Conservation (phyloP, 2,113 vertebrate genomes). For the Synchiropus splendidus region DNA sequence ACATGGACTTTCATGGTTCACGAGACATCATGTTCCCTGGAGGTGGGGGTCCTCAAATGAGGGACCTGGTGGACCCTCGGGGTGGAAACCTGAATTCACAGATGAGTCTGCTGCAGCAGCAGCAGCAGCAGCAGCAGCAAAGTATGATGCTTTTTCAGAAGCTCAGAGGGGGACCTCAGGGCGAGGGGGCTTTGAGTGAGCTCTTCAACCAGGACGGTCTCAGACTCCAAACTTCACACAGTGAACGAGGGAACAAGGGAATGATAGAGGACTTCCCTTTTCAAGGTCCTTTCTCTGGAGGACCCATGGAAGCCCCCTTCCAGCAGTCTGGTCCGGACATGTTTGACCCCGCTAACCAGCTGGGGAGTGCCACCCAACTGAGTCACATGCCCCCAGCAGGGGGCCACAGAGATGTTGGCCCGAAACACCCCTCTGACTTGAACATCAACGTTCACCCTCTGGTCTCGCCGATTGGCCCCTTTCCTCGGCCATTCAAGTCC, state of each 20-base stretch:
- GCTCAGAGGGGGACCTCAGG: slow-evolving; percentile 70
- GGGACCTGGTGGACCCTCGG: slow-evolving; percentile 78
- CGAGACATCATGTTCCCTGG: slow-evolving; percentile 82
- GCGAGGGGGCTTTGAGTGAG: slow-evolving; percentile 64
- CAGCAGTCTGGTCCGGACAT: slow-evolving; percentile 77
- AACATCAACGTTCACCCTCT: slow-evolving; percentile 80
- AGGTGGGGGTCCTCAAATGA: slow-evolving; percentile 66
- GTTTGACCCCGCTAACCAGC: slow-evolving; percentile 75
- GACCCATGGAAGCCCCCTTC: slow-evolving; percentile 69
- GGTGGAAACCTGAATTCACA: slow-evolving; percentile 81
- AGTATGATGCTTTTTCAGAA: slow-evolving; percentile 87
- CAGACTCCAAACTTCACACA: slow-evolving; percentile 73
- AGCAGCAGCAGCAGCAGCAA: slow-evolving; percentile 75
- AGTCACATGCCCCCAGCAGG: slow-evolving; percentile 82
- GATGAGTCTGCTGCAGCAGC: slow-evolving; percentile 75
- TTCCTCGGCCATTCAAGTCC: slow-evolving; percentile 79
- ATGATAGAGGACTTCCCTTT: slow-evolving; percentile 72
- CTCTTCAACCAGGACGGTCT: slow-evolving; percentile 77
- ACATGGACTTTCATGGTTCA: slow-evolving; percentile 79
- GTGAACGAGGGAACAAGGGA: slow-evolving; percentile 73
- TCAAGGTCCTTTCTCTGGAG: slow-evolving; percentile 75
- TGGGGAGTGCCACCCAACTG: slow-evolving; percentile 74
- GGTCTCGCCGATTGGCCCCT: slow-evolving; percentile 78
- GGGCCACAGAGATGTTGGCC: slow-evolving; percentile 59
- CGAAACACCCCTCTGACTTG: slow-evolving; percentile 81